Conservation (phyloP, 2,888 invertebrate species). For the Sympetrum striolatum region DNA sequence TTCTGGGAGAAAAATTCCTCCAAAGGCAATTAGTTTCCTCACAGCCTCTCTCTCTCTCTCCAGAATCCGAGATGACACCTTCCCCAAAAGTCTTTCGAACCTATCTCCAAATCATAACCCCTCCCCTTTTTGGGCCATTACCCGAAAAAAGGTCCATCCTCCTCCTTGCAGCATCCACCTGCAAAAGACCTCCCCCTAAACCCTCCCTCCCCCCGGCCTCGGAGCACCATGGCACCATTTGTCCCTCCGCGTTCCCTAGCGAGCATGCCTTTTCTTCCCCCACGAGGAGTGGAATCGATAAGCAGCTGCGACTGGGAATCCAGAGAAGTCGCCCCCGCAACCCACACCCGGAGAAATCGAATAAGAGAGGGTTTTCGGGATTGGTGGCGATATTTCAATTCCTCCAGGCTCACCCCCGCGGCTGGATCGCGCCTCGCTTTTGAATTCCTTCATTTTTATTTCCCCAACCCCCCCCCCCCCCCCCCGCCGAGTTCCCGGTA, state of each 20-base stretch:
- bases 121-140: neutral
- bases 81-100: neutral
- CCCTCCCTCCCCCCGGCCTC: neutral
- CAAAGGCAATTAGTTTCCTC: neutral
- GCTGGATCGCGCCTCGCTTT: neutral
- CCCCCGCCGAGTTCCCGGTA: neutral
- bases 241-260: neutral
- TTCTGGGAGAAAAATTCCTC: neutral
- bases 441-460: neutral
- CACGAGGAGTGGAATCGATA: slow-evolving; percentile 15
- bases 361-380: neutral
- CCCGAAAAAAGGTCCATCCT: neutral
- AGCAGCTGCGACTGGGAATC: slow-evolving; percentile 34
- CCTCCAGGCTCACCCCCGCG: neutral
- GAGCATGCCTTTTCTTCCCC: neutral
- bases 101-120: neutral
- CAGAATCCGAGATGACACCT: neutral
- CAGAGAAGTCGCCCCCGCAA: neutral
- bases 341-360: slow-evolving; percentile 1
- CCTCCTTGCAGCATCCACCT: neutral
- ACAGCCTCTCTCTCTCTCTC: neutral
- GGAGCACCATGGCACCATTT: neutral
- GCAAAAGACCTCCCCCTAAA: neutral
- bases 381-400: slow-evolving; percentile 36
- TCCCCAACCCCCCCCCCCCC: neutral